phyloP scores from a whole-genome alignment of 2,888 invertebrate species.

The Odontocerum albicorne region DNA sequence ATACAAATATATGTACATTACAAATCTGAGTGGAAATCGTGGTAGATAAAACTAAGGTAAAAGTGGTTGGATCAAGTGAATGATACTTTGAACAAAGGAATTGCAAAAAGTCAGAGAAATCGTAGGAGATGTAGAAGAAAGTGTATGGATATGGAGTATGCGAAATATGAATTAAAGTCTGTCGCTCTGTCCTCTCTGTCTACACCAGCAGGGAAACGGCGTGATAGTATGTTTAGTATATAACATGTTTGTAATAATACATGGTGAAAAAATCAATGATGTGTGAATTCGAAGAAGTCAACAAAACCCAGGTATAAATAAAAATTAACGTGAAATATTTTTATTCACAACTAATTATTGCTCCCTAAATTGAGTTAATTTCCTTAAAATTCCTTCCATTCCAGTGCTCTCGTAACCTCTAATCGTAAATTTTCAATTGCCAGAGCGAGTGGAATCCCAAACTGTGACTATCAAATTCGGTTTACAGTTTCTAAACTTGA shows the following conservation, averaged over 20 bases:
- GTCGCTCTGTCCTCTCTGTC: no score
- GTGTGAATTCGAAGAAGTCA: background rate
- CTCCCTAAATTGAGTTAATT: constrained; percentile 1
- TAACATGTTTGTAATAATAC: background rate
- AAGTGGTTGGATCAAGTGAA: no score
- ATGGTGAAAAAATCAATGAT: background rate
- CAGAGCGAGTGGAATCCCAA: constrained; percentile 18
- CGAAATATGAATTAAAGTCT: no score
- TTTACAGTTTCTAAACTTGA: constrained; percentile 16
- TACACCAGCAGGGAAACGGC: background rate
- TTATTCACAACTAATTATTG: background rate
- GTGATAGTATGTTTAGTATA: background rate
- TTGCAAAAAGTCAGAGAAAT: no score
- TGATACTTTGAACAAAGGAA: no score
- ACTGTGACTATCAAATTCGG: constrained; percentile 28
- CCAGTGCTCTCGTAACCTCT: constrained; percentile 14
- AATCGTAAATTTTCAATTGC: constrained; percentile 30
- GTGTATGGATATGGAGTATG: no score
- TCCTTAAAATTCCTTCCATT: constrained; percentile 10
- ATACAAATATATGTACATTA: no score
- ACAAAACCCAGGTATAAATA: background rate
- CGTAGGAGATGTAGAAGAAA: no score
- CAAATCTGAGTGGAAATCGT: no score
- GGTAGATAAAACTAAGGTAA: no score
- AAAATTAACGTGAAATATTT: background rate